These are phyloP conservation scores for Sminthopsis crassicaudata DNA, from an alignment of 2,113 vertebrate genomes.

Conservation along the genomic window DNA sequence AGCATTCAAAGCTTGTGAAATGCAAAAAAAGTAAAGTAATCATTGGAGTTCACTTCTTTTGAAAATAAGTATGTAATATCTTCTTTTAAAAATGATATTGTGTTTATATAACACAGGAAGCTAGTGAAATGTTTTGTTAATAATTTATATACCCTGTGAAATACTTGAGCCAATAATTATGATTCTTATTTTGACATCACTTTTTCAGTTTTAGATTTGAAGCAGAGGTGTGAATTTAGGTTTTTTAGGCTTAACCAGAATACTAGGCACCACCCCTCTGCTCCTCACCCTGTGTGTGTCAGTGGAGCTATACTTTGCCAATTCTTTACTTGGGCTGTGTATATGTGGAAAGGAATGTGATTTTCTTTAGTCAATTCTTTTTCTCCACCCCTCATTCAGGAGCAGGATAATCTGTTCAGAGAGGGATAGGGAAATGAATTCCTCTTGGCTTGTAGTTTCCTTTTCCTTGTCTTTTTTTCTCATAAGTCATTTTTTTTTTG, in stretches of 20 bases:
- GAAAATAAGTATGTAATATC: background rate
- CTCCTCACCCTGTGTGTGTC: background rate
- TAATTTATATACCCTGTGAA: background rate
- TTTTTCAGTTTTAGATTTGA: background rate
- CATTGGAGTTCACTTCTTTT: background rate
- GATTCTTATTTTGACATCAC: background rate
- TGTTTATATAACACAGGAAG: background rate
- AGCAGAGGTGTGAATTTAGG: background rate
- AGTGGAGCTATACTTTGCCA: background rate
- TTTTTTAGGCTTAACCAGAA: background rate
- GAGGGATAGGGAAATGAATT: background rate
- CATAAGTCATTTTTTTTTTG: background rate
- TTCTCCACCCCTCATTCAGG: background rate
- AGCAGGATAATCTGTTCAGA: background rate
- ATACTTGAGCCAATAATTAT: background rate
- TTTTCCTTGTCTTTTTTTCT: background rate
- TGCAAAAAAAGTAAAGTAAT: background rate
- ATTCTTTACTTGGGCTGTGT: background rate
- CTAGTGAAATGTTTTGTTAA: background rate
- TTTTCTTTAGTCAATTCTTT: background rate
- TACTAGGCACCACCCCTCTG: background rate
- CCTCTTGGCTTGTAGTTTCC: background rate
- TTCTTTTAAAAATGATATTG: background rate
- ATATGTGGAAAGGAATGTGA: background rate
- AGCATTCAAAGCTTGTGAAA: background rate